Evolutionary conservation across 1,140 invertebrate genomes (phyloP), one percentile per base, ranked within the genome.

Genomic region (Bombus ignitus): DNA sequence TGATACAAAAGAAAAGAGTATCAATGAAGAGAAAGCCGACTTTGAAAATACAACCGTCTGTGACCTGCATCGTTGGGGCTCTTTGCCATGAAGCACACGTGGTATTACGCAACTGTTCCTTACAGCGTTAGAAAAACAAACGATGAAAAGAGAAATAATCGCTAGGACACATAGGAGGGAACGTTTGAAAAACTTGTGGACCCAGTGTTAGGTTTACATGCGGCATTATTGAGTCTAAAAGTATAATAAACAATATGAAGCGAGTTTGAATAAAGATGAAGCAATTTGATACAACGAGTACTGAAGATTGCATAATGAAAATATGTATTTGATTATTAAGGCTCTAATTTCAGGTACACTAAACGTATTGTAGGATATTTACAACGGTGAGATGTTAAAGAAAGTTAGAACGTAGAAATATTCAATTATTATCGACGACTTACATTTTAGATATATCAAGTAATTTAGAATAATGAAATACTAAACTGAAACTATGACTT

Each of bases 111-210:
- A 70, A 70, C 35, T 70, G 35, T 22, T 70, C 10, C 37, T 71
- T 37, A 28, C 68, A 25, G 68, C 28, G 42, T 79, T 65, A 62
- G 72, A 72, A 47, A 75, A 65, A 82, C 42, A 82, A 75, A 76
- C 39, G 35, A 25, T 32, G 25, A 39, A 75, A 75, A 75, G 71
- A 75, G 32, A n/a, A 73, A 76, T 72, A 85, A 80, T 74, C 57
- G 73, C 12, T 47, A 53, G 65, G 62, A 75, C n/a, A 47, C 72
- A 42, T 75, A 65, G 66, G 76, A 66, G 71, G n/a, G 72, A 73
- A 35, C 35, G 71, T 68, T 44, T 86, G 70, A 68, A 47, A 68
- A 79, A 79, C 13, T 42, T 6, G 39, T 71, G 25, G 39, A 42
- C 25, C 13, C 28, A 15, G 25, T 15, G 35, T 37, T 70, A 28